Conservation (phyloP, 2,888 invertebrate genomes). For the Marronus borbonicus region DNA sequence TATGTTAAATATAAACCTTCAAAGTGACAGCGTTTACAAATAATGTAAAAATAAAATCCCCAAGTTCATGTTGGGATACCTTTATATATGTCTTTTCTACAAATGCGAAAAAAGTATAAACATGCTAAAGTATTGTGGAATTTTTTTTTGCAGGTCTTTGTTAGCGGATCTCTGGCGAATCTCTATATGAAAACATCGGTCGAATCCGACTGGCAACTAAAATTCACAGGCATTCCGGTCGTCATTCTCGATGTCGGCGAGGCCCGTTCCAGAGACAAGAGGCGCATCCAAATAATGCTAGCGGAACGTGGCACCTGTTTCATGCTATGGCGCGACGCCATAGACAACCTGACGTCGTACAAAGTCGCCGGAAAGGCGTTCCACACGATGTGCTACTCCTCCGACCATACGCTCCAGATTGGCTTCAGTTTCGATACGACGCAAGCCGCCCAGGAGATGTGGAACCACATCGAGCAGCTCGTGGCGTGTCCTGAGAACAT, state of each 20-base stretch:
- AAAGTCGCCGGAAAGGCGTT: constrained; percentile 81
- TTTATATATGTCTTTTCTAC: background rate
- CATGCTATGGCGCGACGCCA: constrained; percentile 85
- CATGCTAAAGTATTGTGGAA: constrained; percentile 16
- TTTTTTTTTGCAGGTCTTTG: constrained; percentile 75
- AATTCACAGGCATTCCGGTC: constrained; percentile 85
- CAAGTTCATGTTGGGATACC: too few relatives aligned
- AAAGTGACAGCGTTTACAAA: too few relatives aligned
- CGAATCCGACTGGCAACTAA: constrained; percentile 79
- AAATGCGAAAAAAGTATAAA: background rate
- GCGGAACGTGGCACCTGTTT: constrained; percentile 82
- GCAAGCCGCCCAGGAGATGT: constrained; percentile 81
- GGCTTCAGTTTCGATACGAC: constrained; percentile 87
- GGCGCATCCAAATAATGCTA: constrained; percentile 69
- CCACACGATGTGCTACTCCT: constrained; percentile 86
- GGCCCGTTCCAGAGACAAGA: constrained; percentile 78
- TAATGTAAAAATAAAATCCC: too few relatives aligned
- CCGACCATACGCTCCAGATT: constrained; percentile 83
- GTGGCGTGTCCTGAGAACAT: constrained; percentile 86
- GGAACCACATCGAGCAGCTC: constrained; percentile 79
- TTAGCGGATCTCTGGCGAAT: constrained; percentile 83
- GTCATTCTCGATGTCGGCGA: constrained; percentile 85
- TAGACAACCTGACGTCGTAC: constrained; percentile 85
- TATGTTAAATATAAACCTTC: too few relatives aligned
- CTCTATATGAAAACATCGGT: constrained; percentile 77